Conservation (phyloP, 2,888 invertebrate genomes). For the Amphiduros pacificus region DNA sequence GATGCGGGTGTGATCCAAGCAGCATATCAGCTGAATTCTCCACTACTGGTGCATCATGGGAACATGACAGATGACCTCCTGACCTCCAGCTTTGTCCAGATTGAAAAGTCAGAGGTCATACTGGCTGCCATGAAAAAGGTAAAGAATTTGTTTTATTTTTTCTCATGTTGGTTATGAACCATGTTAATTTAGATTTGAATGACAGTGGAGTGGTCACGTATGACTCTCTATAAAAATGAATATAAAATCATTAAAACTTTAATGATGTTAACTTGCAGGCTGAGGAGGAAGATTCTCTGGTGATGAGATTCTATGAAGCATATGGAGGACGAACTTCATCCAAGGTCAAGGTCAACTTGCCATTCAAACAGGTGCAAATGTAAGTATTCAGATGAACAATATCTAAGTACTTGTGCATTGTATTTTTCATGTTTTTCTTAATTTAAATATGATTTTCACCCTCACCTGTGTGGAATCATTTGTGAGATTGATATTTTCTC, state of each 20-base stretch:
- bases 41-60: constrained; percentile 38
- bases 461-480: too few relatives aligned
- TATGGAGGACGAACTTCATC: constrained; percentile 54
- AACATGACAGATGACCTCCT: not conserved
- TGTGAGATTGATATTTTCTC: too few relatives aligned
- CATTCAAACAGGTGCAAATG: constrained; percentile 12
- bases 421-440: too few relatives aligned
- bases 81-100: constrained; percentile 35
- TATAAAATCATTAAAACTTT: too few relatives aligned
- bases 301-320: constrained; percentile 59
- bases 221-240: too few relatives aligned
- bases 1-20: constrained; percentile 58
- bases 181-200: too few relatives aligned
- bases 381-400: too few relatives aligned
- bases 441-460: too few relatives aligned
- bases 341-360: constrained; percentile 11
- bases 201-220: too few relatives aligned
- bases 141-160: constrained; percentile 1
- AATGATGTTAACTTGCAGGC: not conserved
- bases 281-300: constrained; percentile 27
- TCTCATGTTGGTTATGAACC: too few relatives aligned
- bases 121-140: constrained; percentile 59
- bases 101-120: constrained; percentile 52
- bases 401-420: too few relatives aligned
- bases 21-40: constrained; percentile 59